A percentile compares a stretch with the other conserved stretches of the same genome.
Conservation (phyloP, 2,797 vertebrate species). For the Smutsia gigantea region DNA sequence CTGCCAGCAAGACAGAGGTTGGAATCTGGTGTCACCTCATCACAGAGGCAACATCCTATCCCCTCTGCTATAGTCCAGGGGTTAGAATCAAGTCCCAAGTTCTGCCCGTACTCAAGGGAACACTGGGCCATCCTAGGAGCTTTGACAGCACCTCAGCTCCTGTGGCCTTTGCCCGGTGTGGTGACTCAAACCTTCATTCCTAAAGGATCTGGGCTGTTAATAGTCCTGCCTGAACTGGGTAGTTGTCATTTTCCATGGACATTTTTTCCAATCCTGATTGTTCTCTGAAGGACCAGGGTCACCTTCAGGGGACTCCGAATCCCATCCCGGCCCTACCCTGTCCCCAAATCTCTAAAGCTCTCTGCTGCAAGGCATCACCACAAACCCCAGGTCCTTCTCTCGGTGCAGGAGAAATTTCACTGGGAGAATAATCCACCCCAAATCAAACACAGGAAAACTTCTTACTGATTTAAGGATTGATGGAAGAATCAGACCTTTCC, state of each 20-base stretch:
- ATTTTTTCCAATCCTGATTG: neutral
- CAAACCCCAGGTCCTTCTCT: rapidly evolving
- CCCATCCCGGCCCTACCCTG: neutral
- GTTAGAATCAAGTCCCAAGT: neutral
- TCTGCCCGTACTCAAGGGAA: rapidly evolving
- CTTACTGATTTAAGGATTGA: too few relatives aligned
- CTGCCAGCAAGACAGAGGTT: neutral
- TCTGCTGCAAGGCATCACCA: neutral
- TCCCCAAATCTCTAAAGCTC: neutral
- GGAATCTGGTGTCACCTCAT: rapidly evolving
- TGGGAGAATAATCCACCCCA: neutral
- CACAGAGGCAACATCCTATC: neutral
- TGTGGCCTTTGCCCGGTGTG: rapidly evolving
- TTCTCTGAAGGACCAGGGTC: neutral
- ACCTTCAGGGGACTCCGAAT: neutral
- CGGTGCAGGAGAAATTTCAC: neutral
- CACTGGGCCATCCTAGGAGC: neutral
- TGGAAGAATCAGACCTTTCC: neutral
- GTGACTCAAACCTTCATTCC: neutral
- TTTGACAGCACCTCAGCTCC: rapidly evolving
- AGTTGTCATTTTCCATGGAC: rapidly evolving
- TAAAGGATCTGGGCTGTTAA: neutral
- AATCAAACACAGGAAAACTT: neutral
- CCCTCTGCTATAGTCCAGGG: rapidly evolving
- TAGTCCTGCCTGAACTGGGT: neutral